Evolutionary conservation across 2,113 vertebrate species (phyloP), one percentile per base, ranked within the genome.

Genomic region (Pholis gunnellus): DNA sequence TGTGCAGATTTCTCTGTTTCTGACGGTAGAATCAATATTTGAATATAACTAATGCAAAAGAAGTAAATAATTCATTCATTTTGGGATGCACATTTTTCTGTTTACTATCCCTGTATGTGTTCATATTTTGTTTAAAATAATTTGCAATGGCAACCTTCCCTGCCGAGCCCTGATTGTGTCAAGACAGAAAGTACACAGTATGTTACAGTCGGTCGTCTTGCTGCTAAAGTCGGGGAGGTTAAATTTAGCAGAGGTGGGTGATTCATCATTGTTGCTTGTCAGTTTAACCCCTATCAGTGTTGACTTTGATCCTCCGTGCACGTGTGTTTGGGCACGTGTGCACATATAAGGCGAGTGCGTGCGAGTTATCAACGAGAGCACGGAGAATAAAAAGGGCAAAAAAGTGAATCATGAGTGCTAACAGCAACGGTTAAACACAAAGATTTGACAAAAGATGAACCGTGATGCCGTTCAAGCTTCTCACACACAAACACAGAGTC

Each of bases 371-470:
- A 9, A 34, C 34, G 36, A 46, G 1, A 70, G 25, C 27, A 61
- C 0, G 34, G 48, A 7, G 38, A 57, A 25, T 22, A 14, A 2
- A 2, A 68, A 40, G 6, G 11, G 46, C 6, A 42, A 72, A 56
- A 36, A 52, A 67, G 38, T 5, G 20, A 68, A 0, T 63, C 14
- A 13, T 25, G 27, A 9, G 40, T 18, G 44, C 25, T 8, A 48
- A 48, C 5, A 25, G 75, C 67, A 68, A 72, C 77, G 83, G 78
- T 81, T 74, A 81, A 76, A 67, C 52, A 63, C 22, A 36, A 73
- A 67, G 76, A 78, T 82, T 25, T 81, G 48, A 78, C 34, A 75
- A 42, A 66, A 85, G 78, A 85, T 87, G 73, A 65, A 69, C 84
- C 77, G 80, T 14, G 18, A 11, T 76, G 70, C n/a, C 44, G 74